Base-by-base conservation (phyloP, 1,140 invertebrate genomes). In the Goniozus legneri region DNA sequence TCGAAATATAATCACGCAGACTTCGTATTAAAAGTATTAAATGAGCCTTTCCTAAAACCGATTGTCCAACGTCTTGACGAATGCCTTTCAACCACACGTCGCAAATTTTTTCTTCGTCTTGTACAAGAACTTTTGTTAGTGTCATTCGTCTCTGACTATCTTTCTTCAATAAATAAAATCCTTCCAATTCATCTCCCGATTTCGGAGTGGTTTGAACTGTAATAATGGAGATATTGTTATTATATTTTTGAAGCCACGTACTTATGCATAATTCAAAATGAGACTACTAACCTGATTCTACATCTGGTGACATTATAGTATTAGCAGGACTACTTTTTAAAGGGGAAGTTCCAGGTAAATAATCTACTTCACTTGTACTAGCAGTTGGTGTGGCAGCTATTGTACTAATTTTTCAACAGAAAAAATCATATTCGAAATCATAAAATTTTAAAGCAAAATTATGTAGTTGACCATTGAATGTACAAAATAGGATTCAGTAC, bases 151-250 rank as follows among this genome's bases (percentile, higher is more conserved):
- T 80, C 72, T 99, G 95, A 3, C 93, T 97, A 65, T 98, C 96
- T 71, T 98, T 99, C 69, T 97, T 95, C 6, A 98, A 75, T 38
- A 97, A 74, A 75, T 97, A 98, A 69, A 98, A 98, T 0, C 91
- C 90, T 68, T 93, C 91, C 35, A 87, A 84, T 71, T 95, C 89
- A 32, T 82, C 81, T n/a, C 79, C 78, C 36, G 73, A 71, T 58
- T 78, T 78, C 18, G 65, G 64, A 10, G 61, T 65, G 8, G 68
- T 46, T 60, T 73, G 71, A 4, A 69, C 71, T 69, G 21, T 19
- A 32, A 14, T 12, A 30, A n/a, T n/a, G n/a, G n/a, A n/a, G n/a
- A n/a, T n/a, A n/a, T n/a, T n/a, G n/a, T n/a, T n/a, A n/a, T n/a
- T n/a, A n/a, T n/a, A n/a, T n/a, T n/a, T n/a, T n/a, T n/a, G n/a